Conservation (phyloP, 2,888 invertebrate species). For the Tridacna crocea region DNA sequence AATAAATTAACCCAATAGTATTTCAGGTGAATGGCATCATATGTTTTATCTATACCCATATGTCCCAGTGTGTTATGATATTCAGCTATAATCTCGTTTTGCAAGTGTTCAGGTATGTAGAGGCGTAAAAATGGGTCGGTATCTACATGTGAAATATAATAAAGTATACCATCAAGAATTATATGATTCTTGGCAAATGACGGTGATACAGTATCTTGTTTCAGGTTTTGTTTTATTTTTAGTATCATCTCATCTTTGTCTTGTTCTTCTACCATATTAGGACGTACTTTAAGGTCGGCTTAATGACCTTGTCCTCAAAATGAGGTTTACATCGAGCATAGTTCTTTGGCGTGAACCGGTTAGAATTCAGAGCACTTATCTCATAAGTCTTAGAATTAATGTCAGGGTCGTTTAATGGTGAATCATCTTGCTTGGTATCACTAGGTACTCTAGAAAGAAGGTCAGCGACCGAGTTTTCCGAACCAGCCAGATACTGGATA, state of each 20-base stretch:
- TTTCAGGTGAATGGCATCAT: not conserved
- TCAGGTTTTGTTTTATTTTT: not conserved
- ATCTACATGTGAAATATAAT: not conserved
- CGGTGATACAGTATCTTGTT: not conserved
- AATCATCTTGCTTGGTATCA: no score
- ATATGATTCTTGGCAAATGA: not conserved
- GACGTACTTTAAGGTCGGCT: no score
- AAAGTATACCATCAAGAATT: not conserved
- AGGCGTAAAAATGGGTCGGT: not conserved
- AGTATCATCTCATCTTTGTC: not conserved
- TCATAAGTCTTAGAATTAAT: no score
- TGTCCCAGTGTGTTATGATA: not conserved
- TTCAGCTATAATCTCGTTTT: not conserved
- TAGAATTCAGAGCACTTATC: no score
- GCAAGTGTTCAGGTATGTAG: not conserved
- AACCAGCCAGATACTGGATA: no score
- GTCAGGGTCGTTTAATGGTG: no score
- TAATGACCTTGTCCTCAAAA: no score
- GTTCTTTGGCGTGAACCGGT: no score
- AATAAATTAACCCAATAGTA: not conserved
- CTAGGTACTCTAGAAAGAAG: no score
- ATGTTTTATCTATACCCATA: not conserved
- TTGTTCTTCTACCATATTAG: conserved; percentile 6
- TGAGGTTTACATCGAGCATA: no score
- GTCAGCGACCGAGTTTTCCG: no score